Base-by-base conservation (phyloP, 2,797 vertebrate genomes). In the Acestrorhynchus altus region DNA sequence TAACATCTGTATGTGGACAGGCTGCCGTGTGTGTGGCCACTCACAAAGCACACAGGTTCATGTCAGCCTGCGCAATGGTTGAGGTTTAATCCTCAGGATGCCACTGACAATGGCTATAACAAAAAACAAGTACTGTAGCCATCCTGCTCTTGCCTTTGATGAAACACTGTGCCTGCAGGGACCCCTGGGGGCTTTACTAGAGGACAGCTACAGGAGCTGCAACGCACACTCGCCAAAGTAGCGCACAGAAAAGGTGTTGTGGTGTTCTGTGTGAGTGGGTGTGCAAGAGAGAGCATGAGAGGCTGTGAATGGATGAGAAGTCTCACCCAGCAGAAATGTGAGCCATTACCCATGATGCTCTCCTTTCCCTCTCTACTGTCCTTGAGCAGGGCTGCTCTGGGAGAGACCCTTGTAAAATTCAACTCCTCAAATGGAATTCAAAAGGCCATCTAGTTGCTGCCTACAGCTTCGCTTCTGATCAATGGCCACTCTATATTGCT, bases 281-380 rank as follows among this genome's bases (percentile, higher is more conserved):
- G 46, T 60, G 46, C 31, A 20, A 65, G 22, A 74, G 59, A 46
- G 57, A 56, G 28, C 54, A 15, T 15, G 51, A 46, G 16, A 76
- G 24, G 76, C 60, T 72, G 74, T 54, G 51, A 75, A 81, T 68
- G 56, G 51, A 35, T 31, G 26, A 59, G 49, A 74, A 80, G 57
- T 64, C 51, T 66, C 54, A 49, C 71, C 69, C 22, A 69, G 64
- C 68, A 77, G 67, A 81, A 78, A 75, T 79, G 70, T 54, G 57
- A 74, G 72, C 76, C 68, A 83, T 82, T 83, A 82, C 76, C 69
- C 80, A 83, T 52, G 65, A 81, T 42, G 52, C 68, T 69, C 52
- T 78, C 20, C 54, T 39, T 35, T 64, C 73, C 26, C 47, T 75
- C 18, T 63, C 61, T 10, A 22, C 64, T 69, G 68, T 67, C 80